Percentiles rank a stretch among this genome's conserved stretches.
Evolutionary conservation across 1,140 invertebrate genomes (phyloP).

Genomic region (Lineus longissimus): DNA sequence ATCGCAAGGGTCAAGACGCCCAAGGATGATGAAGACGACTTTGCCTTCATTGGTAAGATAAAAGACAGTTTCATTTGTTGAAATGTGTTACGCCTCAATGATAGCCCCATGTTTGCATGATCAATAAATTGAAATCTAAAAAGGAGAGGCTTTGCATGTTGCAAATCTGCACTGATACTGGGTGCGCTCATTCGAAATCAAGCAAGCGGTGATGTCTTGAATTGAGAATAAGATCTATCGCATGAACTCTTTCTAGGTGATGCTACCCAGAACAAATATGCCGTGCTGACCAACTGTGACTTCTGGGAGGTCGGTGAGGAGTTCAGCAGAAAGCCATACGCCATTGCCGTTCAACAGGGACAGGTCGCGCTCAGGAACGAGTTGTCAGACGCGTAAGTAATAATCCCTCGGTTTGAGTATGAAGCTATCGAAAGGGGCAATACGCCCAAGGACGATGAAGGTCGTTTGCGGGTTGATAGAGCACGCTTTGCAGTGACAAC

Average conservation of each 20-base stretch:
- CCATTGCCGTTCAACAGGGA: conserved; percentile 92
- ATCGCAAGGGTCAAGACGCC: conserved; percentile 64
- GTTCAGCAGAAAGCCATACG: conserved; percentile 94
- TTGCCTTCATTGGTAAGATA: conserved; percentile 78
- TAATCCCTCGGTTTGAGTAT: conserved; percentile 5
- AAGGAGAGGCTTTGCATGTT: too few relatives aligned
- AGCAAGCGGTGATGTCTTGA: too few relatives aligned
- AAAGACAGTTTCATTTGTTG: neutral
- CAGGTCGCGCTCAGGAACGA: conserved; percentile 65
- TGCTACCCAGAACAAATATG: conserved; percentile 87
- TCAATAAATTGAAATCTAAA: too few relatives aligned
- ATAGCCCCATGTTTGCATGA: too few relatives aligned
- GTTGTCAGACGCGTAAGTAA: conserved; percentile 58
- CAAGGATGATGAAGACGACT: conserved; percentile 57
- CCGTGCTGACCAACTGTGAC: conserved; percentile 82
- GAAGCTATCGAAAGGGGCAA: too few relatives aligned
- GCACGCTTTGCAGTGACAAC: too few relatives aligned
- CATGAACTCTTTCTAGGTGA: conserved; percentile 62
- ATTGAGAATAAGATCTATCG: too few relatives aligned
- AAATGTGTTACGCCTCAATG: neutral
- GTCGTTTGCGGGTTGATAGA: too few relatives aligned
- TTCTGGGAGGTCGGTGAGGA: conserved; percentile 87
- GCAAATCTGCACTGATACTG: too few relatives aligned
- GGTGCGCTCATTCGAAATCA: too few relatives aligned
- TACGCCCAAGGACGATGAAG: too few relatives aligned